Percentiles rank a stretch among this genome's conserved stretches.
Evolutionary conservation across 2,797 vertebrate genomes (phyloP).

Genomic region (Mormyrops attenuatus): DNA sequence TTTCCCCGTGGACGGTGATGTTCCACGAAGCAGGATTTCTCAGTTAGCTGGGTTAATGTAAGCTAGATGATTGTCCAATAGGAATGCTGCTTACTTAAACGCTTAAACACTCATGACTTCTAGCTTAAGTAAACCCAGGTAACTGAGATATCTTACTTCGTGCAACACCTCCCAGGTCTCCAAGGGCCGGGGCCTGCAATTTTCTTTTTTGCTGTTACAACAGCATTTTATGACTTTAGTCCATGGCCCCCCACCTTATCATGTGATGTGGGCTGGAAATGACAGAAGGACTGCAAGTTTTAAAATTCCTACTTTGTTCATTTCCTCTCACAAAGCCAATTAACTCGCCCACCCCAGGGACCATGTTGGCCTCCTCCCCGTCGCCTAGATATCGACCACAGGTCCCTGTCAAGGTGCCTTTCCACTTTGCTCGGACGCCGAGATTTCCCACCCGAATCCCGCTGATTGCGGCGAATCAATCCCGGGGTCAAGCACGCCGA

Average conservation of each 20-base stretch:
- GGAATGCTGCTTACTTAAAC: too few species aligned
- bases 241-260: slow-evolving; percentile 28
- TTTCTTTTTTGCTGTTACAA: slow-evolving; percentile 23
- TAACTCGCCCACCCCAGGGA: slow-evolving; percentile 55
- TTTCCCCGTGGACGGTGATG: not conserved
- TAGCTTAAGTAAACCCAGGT: not conserved
- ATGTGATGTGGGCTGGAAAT: slow-evolving; percentile 28
- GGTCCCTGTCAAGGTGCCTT: slow-evolving; percentile 72
- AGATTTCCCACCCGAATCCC: slow-evolving; percentile 55
- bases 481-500: slow-evolving; percentile 59
- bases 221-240: not conserved
- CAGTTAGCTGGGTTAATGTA: not conserved
- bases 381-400: slow-evolving; percentile 70
- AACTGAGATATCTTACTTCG: not conserved
- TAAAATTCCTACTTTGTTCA: slow-evolving; percentile 68
- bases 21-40: not conserved
- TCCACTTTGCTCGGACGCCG: slow-evolving; percentile 49
- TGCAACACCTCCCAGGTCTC: not conserved
- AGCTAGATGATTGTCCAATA: not conserved
- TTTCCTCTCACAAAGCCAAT: slow-evolving; percentile 69
- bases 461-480: slow-evolving; percentile 72
- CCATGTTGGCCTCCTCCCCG: slow-evolving; percentile 21
- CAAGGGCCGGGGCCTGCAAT: slow-evolving; percentile 16
- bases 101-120: not conserved
- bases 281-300: slow-evolving; percentile 50